Evolutionary conservation across 2,888 invertebrate species (phyloP), one percentile per base, ranked within the genome.

Genomic region (Peribatodes rhomboidaria): DNA sequence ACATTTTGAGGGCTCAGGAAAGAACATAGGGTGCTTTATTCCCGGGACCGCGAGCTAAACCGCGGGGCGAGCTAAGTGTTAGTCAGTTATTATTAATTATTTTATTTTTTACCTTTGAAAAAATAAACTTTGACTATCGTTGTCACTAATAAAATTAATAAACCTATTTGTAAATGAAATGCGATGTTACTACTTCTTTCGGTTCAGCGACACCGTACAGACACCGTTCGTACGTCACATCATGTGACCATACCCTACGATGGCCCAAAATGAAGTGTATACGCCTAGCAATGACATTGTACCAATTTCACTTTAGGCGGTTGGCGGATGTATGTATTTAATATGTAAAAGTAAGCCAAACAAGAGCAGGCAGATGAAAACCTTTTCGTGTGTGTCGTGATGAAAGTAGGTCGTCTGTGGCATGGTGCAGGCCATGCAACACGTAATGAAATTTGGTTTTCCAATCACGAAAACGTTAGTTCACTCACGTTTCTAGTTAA

Each of bases 391-490:
- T 10, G 37, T 39, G 50, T 35, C 14, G 8, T 20, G 14, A 31
- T 14, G 53, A 27, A 41, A 54, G 27, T 54, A 8, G 53, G 53
- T 22, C 53, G 14, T 13, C 20, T 10, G 14, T n/a, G 31, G 39
- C 2, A 41, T 27, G 16, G 41, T 35, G n/a, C n/a, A 6, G 13
- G 10, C 9, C 22, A 22, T 7, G 9, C 16, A 22, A 22, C 41
- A 41, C 14, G 27, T 54, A 54, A 54, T 54, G 41, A 54, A 54
- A 54, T 41, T 41, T 13, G 20, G 41, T 41, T 13, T 9, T 9
- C 35, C 4, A 9, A 18, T 0, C 27, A n/a, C 27, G 27, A 4
- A 27, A 4, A 27, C 27, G 6, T 27, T 27, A 27, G 27, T 27
- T 27, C 27, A 6, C 27, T 27, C 27, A 27, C 27, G 27, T 27